Evolutionary conservation across 2,797 vertebrate genomes (phyloP).

Genomic region (Megaceryle alcyon): DNA sequence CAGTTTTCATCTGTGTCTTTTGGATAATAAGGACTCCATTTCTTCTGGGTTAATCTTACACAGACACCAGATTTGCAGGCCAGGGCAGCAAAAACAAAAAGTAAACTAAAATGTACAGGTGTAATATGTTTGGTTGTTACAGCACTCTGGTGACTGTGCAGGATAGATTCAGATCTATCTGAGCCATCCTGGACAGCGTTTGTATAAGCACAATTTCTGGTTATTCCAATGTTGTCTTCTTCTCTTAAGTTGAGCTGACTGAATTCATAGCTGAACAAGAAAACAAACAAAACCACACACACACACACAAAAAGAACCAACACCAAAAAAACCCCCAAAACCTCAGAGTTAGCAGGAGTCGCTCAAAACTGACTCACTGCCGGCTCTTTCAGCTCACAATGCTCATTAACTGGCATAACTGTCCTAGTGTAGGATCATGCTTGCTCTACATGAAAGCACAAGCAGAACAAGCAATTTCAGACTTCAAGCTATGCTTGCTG

Average conservation of each 20-base stretch:
- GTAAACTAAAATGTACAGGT: not conserved
- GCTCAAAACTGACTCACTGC: not conserved
- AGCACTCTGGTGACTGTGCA: not conserved
- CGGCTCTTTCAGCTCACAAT: not conserved
- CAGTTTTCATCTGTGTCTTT: not conserved
- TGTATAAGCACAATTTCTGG: not conserved
- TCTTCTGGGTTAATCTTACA: not conserved
- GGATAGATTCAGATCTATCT: not conserved
- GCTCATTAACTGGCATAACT: not conserved
- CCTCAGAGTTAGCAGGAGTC: not conserved
- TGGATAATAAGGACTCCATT: not conserved
- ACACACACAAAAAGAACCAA: no score
- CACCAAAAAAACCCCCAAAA: no score
- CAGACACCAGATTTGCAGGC: not conserved
- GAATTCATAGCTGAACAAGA: not conserved
- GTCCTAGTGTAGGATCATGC: not conserved
- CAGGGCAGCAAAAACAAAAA: not conserved
- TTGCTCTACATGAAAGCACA: not conserved
- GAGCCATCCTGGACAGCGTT: not conserved
- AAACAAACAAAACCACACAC: not conserved
- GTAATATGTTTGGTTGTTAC: not conserved
- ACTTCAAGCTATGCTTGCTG: not conserved
- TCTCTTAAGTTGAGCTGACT: not conserved
- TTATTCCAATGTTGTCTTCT: not conserved
- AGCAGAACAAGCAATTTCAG: not conserved